These are phyloP conservation scores for Narcine bancroftii DNA, from an alignment of 2,113 vertebrate genomes.

Conservation along the genomic window DNA sequence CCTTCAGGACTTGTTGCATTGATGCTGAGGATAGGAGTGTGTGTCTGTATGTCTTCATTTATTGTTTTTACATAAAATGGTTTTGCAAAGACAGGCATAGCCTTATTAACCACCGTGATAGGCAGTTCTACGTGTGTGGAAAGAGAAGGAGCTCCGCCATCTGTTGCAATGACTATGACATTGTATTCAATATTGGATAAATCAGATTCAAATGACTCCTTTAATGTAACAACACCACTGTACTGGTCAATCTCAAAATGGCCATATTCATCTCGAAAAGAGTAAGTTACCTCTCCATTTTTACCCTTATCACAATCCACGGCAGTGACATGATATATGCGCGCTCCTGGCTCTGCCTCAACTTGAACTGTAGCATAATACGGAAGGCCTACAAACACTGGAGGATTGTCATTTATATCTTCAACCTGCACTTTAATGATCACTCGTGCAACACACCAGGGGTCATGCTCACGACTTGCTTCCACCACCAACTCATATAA, in stretches of 20 bases:
- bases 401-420: constrained; percentile 88
- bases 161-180: constrained; percentile 75
- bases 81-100: constrained; percentile 94
- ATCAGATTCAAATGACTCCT: constrained; percentile 82
- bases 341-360: constrained; percentile 77
- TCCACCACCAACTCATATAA: constrained; percentile 89
- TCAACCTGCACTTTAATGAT: constrained; percentile 80
- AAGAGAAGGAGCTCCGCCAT: constrained; percentile 74
- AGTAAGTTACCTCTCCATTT: constrained; percentile 84
- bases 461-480: constrained; percentile 79
- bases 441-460: constrained; percentile 77
- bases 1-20: constrained; percentile 93
- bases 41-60: constrained; percentile 76
- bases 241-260: constrained; percentile 84
- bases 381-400: constrained; percentile 84
- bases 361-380: constrained; percentile 95
- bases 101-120: constrained; percentile 92
- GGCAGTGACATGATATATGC: constrained; percentile 79
- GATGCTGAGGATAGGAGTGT: constrained; percentile 81
- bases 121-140: constrained; percentile 75
- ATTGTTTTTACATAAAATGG: constrained; percentile 81
- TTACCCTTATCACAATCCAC: constrained; percentile 81
- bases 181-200: constrained; percentile 86
- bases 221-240: constrained; percentile 74
- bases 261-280: constrained; percentile 77